A percentile compares a stretch with the other conserved stretches of the same genome.
phyloP scores from a whole-genome alignment of 2,113 vertebrate genomes.

The Paramisgurnus dabryanus region DNA sequence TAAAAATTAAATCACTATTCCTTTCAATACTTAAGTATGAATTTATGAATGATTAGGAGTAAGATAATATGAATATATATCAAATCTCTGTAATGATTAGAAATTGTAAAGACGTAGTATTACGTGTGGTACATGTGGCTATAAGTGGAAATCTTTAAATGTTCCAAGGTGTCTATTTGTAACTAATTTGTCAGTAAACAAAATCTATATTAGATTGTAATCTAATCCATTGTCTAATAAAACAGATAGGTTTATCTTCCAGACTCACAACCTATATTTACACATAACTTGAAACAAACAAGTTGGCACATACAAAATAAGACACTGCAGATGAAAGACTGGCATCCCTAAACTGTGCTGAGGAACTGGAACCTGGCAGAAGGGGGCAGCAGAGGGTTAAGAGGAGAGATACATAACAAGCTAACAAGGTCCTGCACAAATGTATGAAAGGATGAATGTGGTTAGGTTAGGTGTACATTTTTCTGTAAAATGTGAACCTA shows the following conservation, averaged over 20 bases:
- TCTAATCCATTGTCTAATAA: neutral
- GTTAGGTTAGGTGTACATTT: too few species aligned
- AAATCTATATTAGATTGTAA: neutral
- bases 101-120: too few species aligned
- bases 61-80: neutral
- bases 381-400: conserved; percentile 53
- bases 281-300: conserved; percentile 37
- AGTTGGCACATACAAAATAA: conserved; percentile 35
- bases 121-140: too few species aligned
- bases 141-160: neutral
- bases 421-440: conserved; percentile 11
- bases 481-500: too few species aligned
- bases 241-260: neutral
- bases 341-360: conserved; percentile 24
- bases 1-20: neutral
- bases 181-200: neutral
- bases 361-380: conserved; percentile 33
- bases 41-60: neutral
- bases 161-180: neutral
- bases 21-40: neutral
- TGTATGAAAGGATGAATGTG: conserved; percentile 15
- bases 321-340: conserved; percentile 38
- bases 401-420: conserved; percentile 1
- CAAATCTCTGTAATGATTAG: too few species aligned
- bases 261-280: conserved; percentile 21